Evolutionary conservation across 2,113 vertebrate genomes (phyloP).

Genomic region (Apodemus speciosus): DNA sequence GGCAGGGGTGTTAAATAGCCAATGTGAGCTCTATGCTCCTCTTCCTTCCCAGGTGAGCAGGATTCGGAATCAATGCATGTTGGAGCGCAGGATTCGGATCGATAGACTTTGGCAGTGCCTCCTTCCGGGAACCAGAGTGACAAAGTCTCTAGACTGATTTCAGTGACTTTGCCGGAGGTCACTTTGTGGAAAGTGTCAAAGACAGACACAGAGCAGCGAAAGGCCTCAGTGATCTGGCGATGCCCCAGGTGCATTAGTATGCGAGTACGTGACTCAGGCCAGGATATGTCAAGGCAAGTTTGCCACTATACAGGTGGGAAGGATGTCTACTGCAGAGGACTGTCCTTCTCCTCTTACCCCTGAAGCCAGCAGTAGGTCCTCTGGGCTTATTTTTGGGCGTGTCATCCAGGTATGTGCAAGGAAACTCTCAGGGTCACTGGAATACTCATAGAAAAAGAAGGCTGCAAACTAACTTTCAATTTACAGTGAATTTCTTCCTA

Average conservation of each 20-base stretch:
- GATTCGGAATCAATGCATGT: conserved; percentile 20
- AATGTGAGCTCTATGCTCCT: not conserved
- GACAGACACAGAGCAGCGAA: not conserved
- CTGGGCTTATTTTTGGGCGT: not conserved
- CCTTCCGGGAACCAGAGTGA: not conserved
- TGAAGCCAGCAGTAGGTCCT: not conserved
- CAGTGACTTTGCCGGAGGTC: conserved; percentile 56
- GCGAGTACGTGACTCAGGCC: rapidly evolving
- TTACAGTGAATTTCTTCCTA: not conserved
- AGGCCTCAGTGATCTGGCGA: not conserved
- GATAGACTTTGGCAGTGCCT: conserved; percentile 15
- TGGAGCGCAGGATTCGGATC: conserved; percentile 33
- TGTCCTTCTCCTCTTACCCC: not conserved
- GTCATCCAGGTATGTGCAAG: not conserved
- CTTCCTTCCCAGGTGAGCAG: not conserved
- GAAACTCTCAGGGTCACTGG: not conserved
- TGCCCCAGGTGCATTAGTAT: not conserved
- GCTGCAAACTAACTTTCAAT: not conserved
- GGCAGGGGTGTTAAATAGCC: conserved; percentile 1
- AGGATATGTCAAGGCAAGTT: not conserved
- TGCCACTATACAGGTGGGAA: not conserved
- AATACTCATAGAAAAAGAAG: not conserved
- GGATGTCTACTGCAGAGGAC: not conserved
- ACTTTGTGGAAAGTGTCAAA: conserved; percentile 29
- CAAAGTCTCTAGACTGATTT: not conserved